A percentile compares a stretch with the other conserved stretches of the same genome.
These are phyloP conservation scores for Zoanthus sociatus DNA, from an alignment of 92 coral and sea anemone species.

Conservation along the genomic window DNA sequence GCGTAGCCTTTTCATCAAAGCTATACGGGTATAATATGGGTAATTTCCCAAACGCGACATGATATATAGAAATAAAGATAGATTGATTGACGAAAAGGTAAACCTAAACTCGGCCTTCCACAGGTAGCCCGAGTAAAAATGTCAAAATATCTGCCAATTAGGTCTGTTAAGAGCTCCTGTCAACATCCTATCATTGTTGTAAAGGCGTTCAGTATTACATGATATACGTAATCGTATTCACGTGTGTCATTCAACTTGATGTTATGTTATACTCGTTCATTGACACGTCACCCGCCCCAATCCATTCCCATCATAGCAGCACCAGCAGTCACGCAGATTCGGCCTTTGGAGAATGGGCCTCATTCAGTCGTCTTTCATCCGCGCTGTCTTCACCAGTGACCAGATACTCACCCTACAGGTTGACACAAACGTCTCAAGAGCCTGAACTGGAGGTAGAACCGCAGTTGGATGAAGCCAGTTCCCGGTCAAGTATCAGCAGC, in stretches of 20 bases:
- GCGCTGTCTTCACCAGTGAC: conserved; percentile 70
- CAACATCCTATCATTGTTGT: neutral
- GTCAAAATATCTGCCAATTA: no score
- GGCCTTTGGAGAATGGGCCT: conserved; percentile 73
- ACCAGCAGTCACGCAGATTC: conserved; percentile 83
- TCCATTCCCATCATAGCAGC: conserved; percentile 77
- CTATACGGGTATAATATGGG: no score
- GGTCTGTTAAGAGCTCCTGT: neutral
- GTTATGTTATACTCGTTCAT: conserved; percentile 42
- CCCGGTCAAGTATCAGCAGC: conserved; percentile 53
- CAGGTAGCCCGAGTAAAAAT: no score
- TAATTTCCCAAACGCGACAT: no score
- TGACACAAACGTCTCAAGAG: conserved; percentile 54
- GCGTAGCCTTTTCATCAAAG: no score
- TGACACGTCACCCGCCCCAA: conserved; percentile 44
- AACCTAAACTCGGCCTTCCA: no score
- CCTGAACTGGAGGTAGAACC: conserved; percentile 25
- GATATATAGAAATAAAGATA: no score
- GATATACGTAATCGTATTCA: conserved; percentile 28
- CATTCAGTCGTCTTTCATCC: conserved; percentile 60
- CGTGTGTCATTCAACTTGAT: conserved; percentile 40
- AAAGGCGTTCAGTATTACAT: neutral
- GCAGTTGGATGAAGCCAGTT: conserved; percentile 52
- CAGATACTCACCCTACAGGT: conserved; percentile 65
- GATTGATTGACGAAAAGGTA: no score